Evolutionary conservation across 2,888 invertebrate species (phyloP), one percentile per base, ranked within the genome.

Genomic region (Cerastis leucographa): DNA sequence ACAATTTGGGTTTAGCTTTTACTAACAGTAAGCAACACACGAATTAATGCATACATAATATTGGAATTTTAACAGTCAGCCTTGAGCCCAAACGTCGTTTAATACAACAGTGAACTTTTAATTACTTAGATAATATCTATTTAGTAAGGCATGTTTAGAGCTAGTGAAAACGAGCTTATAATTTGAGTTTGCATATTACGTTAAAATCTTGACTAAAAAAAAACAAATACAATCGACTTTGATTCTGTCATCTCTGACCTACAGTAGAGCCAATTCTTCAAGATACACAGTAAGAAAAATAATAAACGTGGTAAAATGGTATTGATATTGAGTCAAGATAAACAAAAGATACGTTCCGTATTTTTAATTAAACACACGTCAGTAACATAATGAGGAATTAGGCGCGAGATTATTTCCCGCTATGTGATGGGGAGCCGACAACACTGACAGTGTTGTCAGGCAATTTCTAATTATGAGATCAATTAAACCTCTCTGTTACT

Each of bases 381-480:
- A 71, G 44, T n/a, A 46, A 9, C 72, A 35, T 35, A 46, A 71
- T 44, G 19, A 35, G 4, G 35, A 46, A 71, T 71, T n/a, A 17
- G 8, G 29, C 29, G 6, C 19, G 14, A 70, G 12, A 46, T 70
- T 44, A 44, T 44, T 17, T 69, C 29, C n/a, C 12, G n/a, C 2
- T 35, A 35, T 19, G 46, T 14, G 14, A 25, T 12, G 17, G 44
- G 1, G 7, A 71, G 29, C 22, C 12, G 22, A 11, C 25, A 22
- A 22, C 8, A 56, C 2, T 56, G 56, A 56, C 56, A 56, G 25
- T 56, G 11, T 25, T 70, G 71, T n/a, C 46, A 35, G 35, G 12
- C 35, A 46, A n/a, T 46, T 19, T 44, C 7, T 19, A 17, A n/a
- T 56, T 25, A 56, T 56, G 25, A 25, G 25, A 25, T 56, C 56